phyloP scores from a whole-genome alignment of 2,888 invertebrate genomes.

The Euzophera pinguis region DNA sequence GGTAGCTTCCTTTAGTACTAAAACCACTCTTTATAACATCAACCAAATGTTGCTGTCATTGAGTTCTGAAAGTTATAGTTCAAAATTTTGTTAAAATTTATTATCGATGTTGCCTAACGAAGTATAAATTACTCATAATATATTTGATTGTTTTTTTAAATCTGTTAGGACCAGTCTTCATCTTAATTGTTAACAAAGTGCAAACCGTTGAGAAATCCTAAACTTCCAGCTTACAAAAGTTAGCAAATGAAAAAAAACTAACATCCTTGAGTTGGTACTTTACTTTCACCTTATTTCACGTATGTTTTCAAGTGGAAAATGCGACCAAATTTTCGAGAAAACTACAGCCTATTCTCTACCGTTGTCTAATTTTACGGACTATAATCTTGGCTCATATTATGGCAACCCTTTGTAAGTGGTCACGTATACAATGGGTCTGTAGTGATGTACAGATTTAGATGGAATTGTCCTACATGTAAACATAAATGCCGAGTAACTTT shows the following conservation, averaged over 20 bases:
- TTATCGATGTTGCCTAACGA: no score
- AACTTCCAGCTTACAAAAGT: no score
- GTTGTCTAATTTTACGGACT: constrained; percentile 13
- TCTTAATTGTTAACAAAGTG: no score
- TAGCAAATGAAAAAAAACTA: no score
- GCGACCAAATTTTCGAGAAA: neutral
- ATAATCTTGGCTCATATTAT: constrained; percentile 9
- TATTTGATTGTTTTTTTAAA: no score
- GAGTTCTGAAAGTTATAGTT: no score
- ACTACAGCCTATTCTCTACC: neutral
- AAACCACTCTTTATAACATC: constrained; percentile 1
- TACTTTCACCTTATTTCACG: neutral
- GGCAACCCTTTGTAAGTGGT: constrained; percentile 14
- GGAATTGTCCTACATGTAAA: neutral
- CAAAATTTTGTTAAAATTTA: no score
- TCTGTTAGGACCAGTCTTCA: no score
- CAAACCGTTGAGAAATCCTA: no score
- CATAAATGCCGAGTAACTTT: neutral
- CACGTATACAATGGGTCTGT: neutral
- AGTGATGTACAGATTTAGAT: neutral
- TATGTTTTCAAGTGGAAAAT: constrained; percentile 3
- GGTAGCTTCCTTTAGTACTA: neutral
- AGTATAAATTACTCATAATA: no score
- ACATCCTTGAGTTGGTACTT: neutral
- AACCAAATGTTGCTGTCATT: neutral